Evolutionary conservation across 1,140 invertebrate genomes (phyloP), one percentile per base, ranked within the genome.

Genomic region (Adelges cooleyi): DNA sequence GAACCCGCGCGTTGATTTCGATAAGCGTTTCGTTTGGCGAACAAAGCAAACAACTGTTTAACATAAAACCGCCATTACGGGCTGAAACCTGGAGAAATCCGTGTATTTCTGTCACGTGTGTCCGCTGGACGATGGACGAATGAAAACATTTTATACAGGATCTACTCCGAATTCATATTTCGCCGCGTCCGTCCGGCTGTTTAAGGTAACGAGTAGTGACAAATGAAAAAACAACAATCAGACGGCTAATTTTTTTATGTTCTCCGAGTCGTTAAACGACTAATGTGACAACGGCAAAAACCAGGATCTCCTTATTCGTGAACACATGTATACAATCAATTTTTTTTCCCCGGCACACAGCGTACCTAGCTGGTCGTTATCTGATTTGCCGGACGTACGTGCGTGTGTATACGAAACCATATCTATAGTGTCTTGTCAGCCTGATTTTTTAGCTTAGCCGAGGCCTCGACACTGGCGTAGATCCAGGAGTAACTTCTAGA

Each of bases 221-320:
- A 44, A 44, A 48, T 25, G 40, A 44, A 48, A 62, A 62, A 20
- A 29, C 42, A 46, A 46, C 22, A 29, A 44, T 23, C 36, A 20
- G 44, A 62, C 44, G 42, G 20, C 42, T 62, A 62, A 62, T 62
- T 62, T 62, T 59, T 62, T 48, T 48, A 22, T 62, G 40, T 59
- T 29, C 40, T 18, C 40, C 38, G 38, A 59, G 54, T 56, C 38
- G 36, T 56, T 56, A 56, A 44, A 23, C 54, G 42, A 59, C 54
- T 59, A 59, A 59, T 44, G 40, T 59, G 54, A 59, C 54, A 59
- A 27, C 54, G n/a, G 44, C 54, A 59, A 44, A 54, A 59, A 59
- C 54, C 54, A 17, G 54, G 54, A 59, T 59, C 54, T 59, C 54
- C 54, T 59, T 59, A 42, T 59, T 59, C 54, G 54, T 59, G 54